Evolutionary conservation across 1,140 invertebrate species (phyloP), one percentile per base, ranked within the genome.

Genomic region (Thaumetopoea pityocampa): DNA sequence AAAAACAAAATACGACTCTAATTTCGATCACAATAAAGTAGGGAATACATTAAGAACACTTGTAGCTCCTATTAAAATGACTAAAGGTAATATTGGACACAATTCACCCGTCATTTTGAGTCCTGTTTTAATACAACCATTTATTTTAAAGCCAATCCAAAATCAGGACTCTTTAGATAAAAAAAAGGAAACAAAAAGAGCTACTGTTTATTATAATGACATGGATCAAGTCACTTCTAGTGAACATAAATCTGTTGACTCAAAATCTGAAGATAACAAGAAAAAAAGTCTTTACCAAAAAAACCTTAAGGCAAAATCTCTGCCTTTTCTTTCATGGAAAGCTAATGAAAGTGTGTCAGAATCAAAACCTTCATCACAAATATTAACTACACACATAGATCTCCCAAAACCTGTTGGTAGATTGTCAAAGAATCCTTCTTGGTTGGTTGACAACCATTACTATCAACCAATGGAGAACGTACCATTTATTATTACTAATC

Each of bases 401-500:
- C n/a, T n/a, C n/a, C n/a, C n/a, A n/a, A n/a, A n/a, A n/a, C n/a
- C 37, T 14, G 67, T 79, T 6, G 67, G 51, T 3, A 79, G 70
- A 34, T 44, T 81, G 35, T 51, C 61, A 3, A 77, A 67, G 59
- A 62, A 59, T 4, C 72, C 74, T 4, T 58, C 69, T 38, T 80
- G 60, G 51, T 56, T 81, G 17, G 62, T 74, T 8, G 77, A 80
- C 22, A 84, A 84, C 17, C 59, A 80, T 45, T 81, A 81, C 38
- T 81, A 81, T 38, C 77, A 79, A 46, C 78, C 76, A 1, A 55
- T 80, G 33, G 51, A 77, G 33, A 72, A 70, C 49, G 67, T 74
- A 17, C 64, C 77, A 0, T 69, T 80, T 27, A 49, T 67, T 19
- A 72, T 73, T 27, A 67, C 71, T 5, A 49, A 38, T 0, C 65